A percentile compares a stretch with the other conserved stretches of the same genome.
These are phyloP conservation scores for Sinelater perroti DNA, from an alignment of 2,888 invertebrate genomes.

Conservation along the genomic window DNA sequence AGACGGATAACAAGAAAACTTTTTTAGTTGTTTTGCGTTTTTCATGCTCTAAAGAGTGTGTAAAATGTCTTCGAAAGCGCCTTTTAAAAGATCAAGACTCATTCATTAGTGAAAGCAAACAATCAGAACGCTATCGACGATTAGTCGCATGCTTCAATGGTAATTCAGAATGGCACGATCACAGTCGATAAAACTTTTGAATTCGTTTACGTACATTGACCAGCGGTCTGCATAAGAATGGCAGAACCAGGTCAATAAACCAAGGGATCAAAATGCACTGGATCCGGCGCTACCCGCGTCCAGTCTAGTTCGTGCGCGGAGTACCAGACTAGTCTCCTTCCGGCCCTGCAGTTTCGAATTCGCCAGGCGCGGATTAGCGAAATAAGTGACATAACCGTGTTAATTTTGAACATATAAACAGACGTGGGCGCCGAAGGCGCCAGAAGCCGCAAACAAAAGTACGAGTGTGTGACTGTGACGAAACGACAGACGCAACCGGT, in stretches of 20 bases:
- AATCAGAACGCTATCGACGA: too few species aligned
- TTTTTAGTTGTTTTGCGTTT: too few species aligned
- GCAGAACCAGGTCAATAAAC: constrained; percentile 5
- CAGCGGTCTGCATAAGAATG: too few species aligned
- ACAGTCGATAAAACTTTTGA: too few species aligned
- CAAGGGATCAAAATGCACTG: constrained; percentile 2
- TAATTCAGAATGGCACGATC: too few species aligned
- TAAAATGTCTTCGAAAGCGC: too few species aligned
- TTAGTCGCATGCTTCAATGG: too few species aligned
- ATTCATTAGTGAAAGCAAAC: too few species aligned
- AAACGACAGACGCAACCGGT: constrained; percentile 29
- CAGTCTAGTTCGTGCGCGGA: not conserved
- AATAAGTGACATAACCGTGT: constrained; percentile 28
- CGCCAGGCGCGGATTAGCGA: not conserved
- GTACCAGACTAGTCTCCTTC: not conserved
- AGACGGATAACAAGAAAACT: too few species aligned
- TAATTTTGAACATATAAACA: constrained; percentile 34
- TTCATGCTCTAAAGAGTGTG: too few species aligned
- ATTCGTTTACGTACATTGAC: too few species aligned
- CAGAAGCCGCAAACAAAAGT: constrained; percentile 31
- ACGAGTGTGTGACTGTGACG: constrained; percentile 32
- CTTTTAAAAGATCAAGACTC: too few species aligned
- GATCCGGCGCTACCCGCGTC: not conserved
- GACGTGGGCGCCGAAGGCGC: constrained; percentile 36
- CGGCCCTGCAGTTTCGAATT: not conserved